phyloP scores from a whole-genome alignment of 2,113 vertebrate species.

The Amia ocellicauda region DNA sequence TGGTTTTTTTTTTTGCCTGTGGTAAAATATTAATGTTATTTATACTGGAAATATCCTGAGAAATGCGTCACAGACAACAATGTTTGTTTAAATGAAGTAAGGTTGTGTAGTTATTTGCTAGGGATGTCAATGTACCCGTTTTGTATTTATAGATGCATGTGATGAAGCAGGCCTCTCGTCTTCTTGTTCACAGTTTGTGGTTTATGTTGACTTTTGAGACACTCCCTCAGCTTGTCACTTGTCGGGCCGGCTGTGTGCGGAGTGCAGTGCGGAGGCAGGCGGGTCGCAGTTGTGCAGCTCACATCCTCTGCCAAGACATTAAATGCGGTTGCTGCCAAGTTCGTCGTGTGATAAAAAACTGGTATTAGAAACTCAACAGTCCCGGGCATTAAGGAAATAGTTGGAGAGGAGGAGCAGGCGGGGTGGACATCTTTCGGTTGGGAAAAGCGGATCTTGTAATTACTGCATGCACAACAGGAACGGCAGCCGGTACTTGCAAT shows the following conservation, averaged over 20 bases:
- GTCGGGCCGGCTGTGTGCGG: neutral
- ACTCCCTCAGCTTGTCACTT: conserved; percentile 3
- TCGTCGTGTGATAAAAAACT: neutral
- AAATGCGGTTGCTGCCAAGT: neutral
- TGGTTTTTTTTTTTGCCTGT: too few relatives aligned
- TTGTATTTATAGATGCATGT: too few relatives aligned
- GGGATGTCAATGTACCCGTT: too few relatives aligned
- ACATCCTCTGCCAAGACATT: neutral
- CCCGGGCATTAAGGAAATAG: neutral
- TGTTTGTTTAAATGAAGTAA: too few relatives aligned
- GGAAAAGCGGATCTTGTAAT: neutral
- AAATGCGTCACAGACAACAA: too few relatives aligned
- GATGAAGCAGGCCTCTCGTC: too few relatives aligned
- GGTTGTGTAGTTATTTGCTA: too few relatives aligned
- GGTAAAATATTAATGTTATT: too few relatives aligned
- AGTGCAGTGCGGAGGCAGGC: neutral
- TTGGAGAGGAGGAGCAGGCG: neutral
- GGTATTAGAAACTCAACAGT: neutral
- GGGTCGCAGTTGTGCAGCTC: neutral
- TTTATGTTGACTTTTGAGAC: conserved; percentile 14
- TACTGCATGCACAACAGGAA: conserved; percentile 8
- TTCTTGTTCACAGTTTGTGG: too few relatives aligned
- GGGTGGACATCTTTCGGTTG: neutral
- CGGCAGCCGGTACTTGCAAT: neutral
- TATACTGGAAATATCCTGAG: too few relatives aligned